Percentiles rank a stretch among this genome's conserved stretches.
Conservation (phyloP, 2,888 invertebrate genomes). For the Uropetala carovei region DNA sequence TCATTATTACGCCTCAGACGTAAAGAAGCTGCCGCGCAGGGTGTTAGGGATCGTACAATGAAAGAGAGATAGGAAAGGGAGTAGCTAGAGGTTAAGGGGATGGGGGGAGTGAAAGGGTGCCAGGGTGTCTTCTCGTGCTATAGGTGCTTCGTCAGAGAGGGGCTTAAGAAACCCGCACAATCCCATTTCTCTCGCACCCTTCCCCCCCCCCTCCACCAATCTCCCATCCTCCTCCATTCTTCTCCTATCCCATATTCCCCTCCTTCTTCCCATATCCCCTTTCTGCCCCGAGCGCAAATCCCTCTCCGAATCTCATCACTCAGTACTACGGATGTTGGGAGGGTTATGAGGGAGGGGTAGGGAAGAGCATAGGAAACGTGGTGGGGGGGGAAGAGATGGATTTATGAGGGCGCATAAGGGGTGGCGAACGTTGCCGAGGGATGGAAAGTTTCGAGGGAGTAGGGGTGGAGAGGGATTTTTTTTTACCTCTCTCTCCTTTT, state of each 20-base stretch:
- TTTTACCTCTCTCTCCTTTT: not conserved
- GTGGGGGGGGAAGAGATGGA: constrained; percentile 27
- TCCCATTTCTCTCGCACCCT: not conserved
- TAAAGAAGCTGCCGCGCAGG: not conserved
- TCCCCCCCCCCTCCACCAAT: not conserved
- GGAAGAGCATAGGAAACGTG: not conserved
- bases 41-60: not conserved
- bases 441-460: not conserved
- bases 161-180: not conserved
- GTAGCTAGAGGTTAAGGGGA: not conserved
- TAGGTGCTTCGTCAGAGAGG: not conserved
- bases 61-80: not conserved
- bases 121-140: not conserved
- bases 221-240: not conserved
- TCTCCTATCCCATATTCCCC: too few species aligned
- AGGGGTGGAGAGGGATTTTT: not conserved
- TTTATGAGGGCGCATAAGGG: not conserved
- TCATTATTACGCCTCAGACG: constrained; percentile 2
- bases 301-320: too few species aligned
- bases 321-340: not conserved
- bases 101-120: not conserved
- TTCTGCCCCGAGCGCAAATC: too few species aligned
- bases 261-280: too few species aligned
- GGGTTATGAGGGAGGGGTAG: not conserved
- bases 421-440: not conserved